Conservation (phyloP, 2,888 invertebrate genomes). For the Aphelenchoides bicaudatus region DNA sequence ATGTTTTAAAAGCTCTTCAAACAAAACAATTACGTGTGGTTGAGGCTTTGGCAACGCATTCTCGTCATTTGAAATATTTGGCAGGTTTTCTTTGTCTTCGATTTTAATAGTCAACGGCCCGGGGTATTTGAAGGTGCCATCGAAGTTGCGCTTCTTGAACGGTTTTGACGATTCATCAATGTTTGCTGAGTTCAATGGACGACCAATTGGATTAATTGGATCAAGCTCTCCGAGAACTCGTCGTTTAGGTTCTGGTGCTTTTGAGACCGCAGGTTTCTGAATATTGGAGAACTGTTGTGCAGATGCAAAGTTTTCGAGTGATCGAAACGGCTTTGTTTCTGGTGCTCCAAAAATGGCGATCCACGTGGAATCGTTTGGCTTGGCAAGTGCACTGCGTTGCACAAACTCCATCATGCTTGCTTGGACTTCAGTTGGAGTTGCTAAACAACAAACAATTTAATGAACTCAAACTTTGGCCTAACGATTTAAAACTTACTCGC, state of each 20-base stretch:
- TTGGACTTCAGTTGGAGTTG: conserved; percentile 5
- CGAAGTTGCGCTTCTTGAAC: too few species aligned
- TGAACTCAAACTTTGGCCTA: not conserved
- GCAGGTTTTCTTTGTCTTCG: too few species aligned
- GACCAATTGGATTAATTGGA: conserved; percentile 1
- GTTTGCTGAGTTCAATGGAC: too few species aligned
- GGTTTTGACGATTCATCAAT: too few species aligned
- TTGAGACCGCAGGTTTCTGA: conserved; percentile 2
- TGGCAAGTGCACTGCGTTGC: conserved; percentile 7
- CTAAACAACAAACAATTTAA: conserved; percentile 2
- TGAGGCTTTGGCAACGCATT: too few species aligned
- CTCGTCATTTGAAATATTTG: too few species aligned
- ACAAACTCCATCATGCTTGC: conserved; percentile 21
- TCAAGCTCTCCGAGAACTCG: conserved; percentile 9
- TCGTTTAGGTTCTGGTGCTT: not conserved
- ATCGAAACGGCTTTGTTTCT: conserved; percentile 6
- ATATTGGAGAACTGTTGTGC: not conserved
- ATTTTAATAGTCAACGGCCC: too few species aligned
- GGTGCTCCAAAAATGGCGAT: conserved; percentile 19
- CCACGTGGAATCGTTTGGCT: conserved; percentile 20
- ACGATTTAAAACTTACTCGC: conserved; percentile 29
- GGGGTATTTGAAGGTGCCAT: too few species aligned
- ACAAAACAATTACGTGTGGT: too few species aligned
- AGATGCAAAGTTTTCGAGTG: not conserved
- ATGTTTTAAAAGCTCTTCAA: too few species aligned